Evolutionary conservation across 2,797 vertebrate species (phyloP).

Genomic region (Sebastes oblongus): DNA sequence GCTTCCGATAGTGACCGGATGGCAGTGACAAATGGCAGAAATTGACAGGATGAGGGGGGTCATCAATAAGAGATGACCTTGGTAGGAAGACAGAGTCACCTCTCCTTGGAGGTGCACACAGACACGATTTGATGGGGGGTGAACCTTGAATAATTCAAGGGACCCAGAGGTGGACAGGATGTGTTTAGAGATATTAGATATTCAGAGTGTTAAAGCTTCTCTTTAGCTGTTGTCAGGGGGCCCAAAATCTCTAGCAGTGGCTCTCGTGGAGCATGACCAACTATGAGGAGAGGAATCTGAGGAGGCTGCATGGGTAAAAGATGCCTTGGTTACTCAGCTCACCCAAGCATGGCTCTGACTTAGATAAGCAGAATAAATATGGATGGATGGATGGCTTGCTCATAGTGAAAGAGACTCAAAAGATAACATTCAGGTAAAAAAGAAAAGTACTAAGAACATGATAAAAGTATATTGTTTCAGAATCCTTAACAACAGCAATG

Average conservation of each 20-base stretch:
- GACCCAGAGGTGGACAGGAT: background rate
- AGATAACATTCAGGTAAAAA: background rate
- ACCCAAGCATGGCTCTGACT: slow-evolving; percentile 17
- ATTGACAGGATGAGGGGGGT: slow-evolving; percentile 13
- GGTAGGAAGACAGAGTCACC: background rate
- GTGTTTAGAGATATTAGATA: slow-evolving; percentile 24
- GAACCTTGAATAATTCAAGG: slow-evolving; percentile 31
- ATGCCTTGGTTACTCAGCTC: slow-evolving; percentile 9
- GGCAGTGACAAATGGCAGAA: slow-evolving; percentile 25
- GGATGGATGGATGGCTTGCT: slow-evolving; percentile 10
- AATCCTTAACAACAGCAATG: background rate
- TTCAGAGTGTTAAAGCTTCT: slow-evolving; percentile 37
- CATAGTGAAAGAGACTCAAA: slow-evolving; percentile 1
- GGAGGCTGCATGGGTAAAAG: slow-evolving; percentile 32
- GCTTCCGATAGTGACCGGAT: background rate
- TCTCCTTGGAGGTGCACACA: slow-evolving; percentile 6
- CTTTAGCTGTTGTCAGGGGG: slow-evolving; percentile 30
- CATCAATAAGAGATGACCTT: slow-evolving; percentile 30
- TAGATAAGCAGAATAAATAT: slow-evolving; percentile 7
- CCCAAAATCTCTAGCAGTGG: slow-evolving; percentile 23
- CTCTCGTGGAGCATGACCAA: slow-evolving; percentile 39
- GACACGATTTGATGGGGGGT: background rate
- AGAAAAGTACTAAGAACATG: background rate
- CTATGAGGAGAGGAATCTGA: slow-evolving; percentile 28
- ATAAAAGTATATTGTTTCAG: background rate